A percentile compares a stretch with the other conserved stretches of the same genome.
phyloP scores from a whole-genome alignment of 2,113 vertebrate genomes.

The Gallinago undulata region DNA sequence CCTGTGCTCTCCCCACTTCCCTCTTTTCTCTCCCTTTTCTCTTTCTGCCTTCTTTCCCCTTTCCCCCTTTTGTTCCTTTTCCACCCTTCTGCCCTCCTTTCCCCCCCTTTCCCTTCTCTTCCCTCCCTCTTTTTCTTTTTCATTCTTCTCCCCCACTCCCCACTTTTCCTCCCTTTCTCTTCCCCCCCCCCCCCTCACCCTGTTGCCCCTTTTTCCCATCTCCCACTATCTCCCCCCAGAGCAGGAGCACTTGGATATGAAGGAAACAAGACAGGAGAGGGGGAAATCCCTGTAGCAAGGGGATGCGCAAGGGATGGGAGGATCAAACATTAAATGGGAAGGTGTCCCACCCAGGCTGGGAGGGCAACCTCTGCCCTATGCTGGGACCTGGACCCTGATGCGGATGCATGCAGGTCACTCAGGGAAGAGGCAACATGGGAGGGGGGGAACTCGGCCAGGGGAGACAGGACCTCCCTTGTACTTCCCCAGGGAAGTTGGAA shows the following conservation, averaged over 20 bases:
- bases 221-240: neutral
- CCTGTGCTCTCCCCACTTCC: neutral
- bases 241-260: neutral
- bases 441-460: neutral
- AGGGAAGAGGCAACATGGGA: neutral
- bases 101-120: neutral
- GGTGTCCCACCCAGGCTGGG: neutral
- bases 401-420: neutral
- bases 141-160: neutral
- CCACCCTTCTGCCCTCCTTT: neutral
- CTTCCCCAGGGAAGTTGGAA: accelerated
- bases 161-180: neutral
- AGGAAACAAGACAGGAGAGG: neutral
- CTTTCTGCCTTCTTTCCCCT: neutral
- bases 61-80: neutral
- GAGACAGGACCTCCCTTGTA: neutral
- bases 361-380: neutral
- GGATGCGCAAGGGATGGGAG: neutral
- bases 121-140: neutral
- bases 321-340: neutral
- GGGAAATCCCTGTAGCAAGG: neutral
- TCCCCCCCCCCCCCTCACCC: no score
- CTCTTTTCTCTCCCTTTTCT: neutral
- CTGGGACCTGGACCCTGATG: neutral
- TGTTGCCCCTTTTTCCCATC: neutral